phyloP scores from a whole-genome alignment of 2,888 invertebrate species.

The Plagiodera versicolora region DNA sequence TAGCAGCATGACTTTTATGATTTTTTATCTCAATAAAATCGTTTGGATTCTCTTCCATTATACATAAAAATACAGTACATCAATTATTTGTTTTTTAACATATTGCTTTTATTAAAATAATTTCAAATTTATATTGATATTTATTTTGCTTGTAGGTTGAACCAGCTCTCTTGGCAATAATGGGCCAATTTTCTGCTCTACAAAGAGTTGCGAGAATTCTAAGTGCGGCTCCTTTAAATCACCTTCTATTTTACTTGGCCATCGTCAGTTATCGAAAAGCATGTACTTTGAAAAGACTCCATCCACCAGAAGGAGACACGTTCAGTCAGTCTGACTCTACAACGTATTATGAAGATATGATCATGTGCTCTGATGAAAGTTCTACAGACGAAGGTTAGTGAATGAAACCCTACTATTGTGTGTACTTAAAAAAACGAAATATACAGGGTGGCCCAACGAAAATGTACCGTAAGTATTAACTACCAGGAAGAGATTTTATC shows the following conservation, averaged over 20 bases:
- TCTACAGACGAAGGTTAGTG: constrained; percentile 89
- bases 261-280: constrained; percentile 91
- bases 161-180: constrained; percentile 66
- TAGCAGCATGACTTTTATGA: too few species aligned
- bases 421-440: too few species aligned
- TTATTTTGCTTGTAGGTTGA: constrained; percentile 48
- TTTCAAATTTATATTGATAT: too few species aligned
- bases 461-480: too few species aligned
- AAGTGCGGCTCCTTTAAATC: constrained; percentile 72
- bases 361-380: constrained; percentile 88
- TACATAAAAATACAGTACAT: too few species aligned
- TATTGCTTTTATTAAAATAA: too few species aligned
- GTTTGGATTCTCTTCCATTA: too few species aligned
- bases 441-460: too few species aligned
- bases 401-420: too few species aligned
- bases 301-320: constrained; percentile 83
- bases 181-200: constrained; percentile 67
- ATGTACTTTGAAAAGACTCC: constrained; percentile 78
- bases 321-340: constrained; percentile 88
- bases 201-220: constrained; percentile 72
- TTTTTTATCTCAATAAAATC: too few species aligned
- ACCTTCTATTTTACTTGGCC: constrained; percentile 84
- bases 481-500: too few species aligned
- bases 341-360: constrained; percentile 94
- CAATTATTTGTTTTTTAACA: too few species aligned